phyloP scores from a whole-genome alignment of 2,797 vertebrate species.

The Acanthurus leucopareius region DNA sequence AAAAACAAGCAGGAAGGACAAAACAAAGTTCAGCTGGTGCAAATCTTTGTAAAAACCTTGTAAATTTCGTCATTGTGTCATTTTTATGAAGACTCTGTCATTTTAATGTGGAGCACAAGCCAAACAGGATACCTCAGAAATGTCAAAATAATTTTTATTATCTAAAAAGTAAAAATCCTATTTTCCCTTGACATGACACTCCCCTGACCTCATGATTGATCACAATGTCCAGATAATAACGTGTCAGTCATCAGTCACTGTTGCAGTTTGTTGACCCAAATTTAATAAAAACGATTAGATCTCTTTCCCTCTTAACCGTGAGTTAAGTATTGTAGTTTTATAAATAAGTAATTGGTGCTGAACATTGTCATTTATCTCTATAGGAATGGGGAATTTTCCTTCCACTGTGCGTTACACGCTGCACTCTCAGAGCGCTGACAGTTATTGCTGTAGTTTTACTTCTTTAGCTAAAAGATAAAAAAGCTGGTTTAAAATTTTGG shows the following conservation, averaged over 20 bases:
- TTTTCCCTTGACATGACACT: not conserved
- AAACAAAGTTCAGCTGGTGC: not conserved
- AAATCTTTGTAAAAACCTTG: not conserved
- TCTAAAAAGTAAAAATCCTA: not conserved
- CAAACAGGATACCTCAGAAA: constrained; percentile 9
- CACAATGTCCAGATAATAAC: not conserved
- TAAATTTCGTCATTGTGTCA: not conserved
- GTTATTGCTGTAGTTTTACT: not conserved
- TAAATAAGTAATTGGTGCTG: not conserved
- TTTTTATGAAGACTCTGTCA: not conserved
- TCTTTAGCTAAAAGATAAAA: not conserved
- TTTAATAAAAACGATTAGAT: not conserved
- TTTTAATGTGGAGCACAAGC: not conserved
- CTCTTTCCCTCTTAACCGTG: not conserved
- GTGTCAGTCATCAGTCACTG: not conserved
- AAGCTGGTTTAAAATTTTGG: not conserved
- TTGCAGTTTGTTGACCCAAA: not conserved
- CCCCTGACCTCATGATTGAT: not conserved
- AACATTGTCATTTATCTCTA: not conserved
- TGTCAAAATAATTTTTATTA: not conserved
- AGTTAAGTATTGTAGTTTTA: no score
- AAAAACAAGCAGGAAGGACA: not conserved
- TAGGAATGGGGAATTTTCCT: not conserved
- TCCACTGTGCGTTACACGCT: constrained; percentile 19
- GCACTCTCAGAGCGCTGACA: not conserved